Evolutionary conservation across 2,797 vertebrate genomes (phyloP), one percentile per base, ranked within the genome.

Genomic region (Squalus acanthias): DNA sequence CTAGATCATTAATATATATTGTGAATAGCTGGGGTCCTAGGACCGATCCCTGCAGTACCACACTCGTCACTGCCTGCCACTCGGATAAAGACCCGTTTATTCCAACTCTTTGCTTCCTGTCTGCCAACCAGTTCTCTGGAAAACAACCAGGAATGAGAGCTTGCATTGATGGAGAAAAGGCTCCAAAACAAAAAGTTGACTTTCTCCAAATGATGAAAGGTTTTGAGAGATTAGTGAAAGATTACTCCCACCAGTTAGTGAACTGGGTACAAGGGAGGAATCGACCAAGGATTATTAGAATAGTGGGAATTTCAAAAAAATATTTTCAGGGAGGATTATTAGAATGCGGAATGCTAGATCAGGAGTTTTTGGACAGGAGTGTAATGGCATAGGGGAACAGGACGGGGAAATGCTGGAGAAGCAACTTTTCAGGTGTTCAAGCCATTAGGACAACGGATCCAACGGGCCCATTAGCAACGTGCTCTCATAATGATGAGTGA

Each of bases 401-500:
- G 15, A 5, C 12, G 60, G 60, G 57, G 29, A 63, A 91, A 91
- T 91, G 88, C 60, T 39, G 89, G 60, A 85, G 89, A 65, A n/a
- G 57, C 33, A 63, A 63, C 6, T n/a, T 65, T 33, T 60, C 50
- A 89, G 20, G 26, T 60, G 53, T 46, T 60, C 26, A 65, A 17
- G 33, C 4, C 60, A n/a, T 33, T 65, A 15, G 33, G 60, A 92
- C 60, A 92, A 50, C 15, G 1, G 29, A n/a, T 65, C 13, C 26
- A n/a, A 29, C 74, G 33, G 74, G 10, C n/a, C 74, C 89, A 92
- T 92, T 92, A 92, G 89, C 33, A 92, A 92, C 15, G 20, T n/a
- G 89, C 89, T 20, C 89, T 92, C 57, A 65, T 63, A 65, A 91
- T 15, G 89, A 92, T 92, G 89, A 92, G 89, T 92, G 89, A 92